Conservation (phyloP, 2,113 vertebrate species). For the Notarius lentiginosus region DNA sequence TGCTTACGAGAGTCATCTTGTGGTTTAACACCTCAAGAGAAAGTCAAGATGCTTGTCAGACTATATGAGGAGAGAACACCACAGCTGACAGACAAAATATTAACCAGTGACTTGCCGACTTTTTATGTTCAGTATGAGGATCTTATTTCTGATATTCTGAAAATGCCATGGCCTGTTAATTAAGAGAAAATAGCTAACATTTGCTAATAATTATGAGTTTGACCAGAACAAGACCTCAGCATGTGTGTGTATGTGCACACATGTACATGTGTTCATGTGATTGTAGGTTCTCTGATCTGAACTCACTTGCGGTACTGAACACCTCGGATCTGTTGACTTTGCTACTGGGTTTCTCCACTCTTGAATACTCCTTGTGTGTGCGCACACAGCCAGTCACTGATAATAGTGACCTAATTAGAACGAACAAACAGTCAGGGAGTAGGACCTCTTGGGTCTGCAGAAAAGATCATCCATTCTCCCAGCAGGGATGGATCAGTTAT, state of each 20-base stretch:
- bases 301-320: not conserved
- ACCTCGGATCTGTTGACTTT: constrained; percentile 1
- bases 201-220: not conserved
- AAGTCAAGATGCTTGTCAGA: not conserved
- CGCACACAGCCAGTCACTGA: not conserved
- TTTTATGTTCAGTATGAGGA: not conserved
- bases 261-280: constrained; percentile 56
- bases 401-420: constrained; percentile 35
- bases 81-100: not conserved
- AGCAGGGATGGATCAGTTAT: constrained; percentile 32
- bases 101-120: not conserved
- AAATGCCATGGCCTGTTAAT: not conserved
- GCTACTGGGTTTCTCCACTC: not conserved
- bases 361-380: not conserved
- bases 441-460: constrained; percentile 17
- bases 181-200: not conserved
- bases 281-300: constrained; percentile 44
- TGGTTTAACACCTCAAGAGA: not conserved
- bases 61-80: not conserved
- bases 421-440: constrained; percentile 18
- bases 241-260: constrained; percentile 31
- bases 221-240: not conserved
- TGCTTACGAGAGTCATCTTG: not conserved
- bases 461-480: constrained; percentile 34
- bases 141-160: not conserved